These are phyloP conservation scores for Callosobruchus maculatus DNA, from an alignment of 2,888 invertebrate species.

Conservation along the genomic window DNA sequence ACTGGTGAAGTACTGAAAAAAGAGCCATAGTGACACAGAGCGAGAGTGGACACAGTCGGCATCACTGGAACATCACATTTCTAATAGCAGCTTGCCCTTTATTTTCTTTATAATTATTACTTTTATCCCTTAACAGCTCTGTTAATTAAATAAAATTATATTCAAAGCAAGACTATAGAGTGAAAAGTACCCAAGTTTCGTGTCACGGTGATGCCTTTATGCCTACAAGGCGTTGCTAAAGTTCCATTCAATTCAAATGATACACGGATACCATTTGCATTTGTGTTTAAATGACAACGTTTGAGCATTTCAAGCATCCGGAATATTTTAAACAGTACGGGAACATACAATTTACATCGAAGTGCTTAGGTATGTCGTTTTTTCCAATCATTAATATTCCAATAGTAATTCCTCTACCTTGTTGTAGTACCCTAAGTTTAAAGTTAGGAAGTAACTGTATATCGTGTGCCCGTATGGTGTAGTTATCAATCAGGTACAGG, in stretches of 20 bases:
- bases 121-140: too few species aligned
- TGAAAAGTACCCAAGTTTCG: neutral
- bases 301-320: slow-evolving; percentile 27
- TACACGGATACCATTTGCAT: slow-evolving; percentile 17
- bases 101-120: too few species aligned
- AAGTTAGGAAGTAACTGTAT: neutral
- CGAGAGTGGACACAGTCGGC: too few species aligned
- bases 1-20: too few species aligned
- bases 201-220: neutral
- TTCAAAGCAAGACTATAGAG: too few species aligned
- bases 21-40: too few species aligned
- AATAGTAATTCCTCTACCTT: neutral
- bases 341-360: slow-evolving; percentile 16
- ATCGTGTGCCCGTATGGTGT: neutral
- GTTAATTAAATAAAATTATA: too few species aligned
- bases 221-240: neutral
- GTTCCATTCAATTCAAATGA: slow-evolving; percentile 14
- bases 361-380: slow-evolving; percentile 20
- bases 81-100: too few species aligned
- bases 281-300: slow-evolving; percentile 19
- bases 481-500: too few species aligned
- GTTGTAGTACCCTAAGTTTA: neutral
- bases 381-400: slow-evolving; percentile 19
- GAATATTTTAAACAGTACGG: slow-evolving; percentile 12
- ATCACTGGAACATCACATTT: too few species aligned